These are phyloP conservation scores for Mimachlamys varia DNA, from an alignment of 2,888 invertebrate species.

Conservation along the genomic window DNA sequence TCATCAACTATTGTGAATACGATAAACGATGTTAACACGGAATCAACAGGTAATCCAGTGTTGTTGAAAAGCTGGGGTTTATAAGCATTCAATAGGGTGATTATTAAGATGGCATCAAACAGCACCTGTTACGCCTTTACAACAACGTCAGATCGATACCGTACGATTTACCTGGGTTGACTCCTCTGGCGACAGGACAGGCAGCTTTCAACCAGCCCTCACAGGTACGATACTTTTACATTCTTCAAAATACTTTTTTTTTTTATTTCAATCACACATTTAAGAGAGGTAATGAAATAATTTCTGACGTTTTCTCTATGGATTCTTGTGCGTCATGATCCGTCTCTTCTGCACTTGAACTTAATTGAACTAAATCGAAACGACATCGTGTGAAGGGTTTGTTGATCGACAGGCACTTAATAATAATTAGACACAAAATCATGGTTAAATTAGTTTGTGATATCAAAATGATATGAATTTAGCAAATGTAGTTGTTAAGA, in stretches of 20 bases:
- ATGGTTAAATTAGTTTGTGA: no score
- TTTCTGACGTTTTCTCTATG: no score
- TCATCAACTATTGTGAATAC: neutral
- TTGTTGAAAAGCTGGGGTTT: neutral
- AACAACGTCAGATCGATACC: neutral
- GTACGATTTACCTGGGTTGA: neutral
- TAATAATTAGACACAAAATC: no score
- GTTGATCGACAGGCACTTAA: no score
- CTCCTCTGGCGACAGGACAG: constrained; percentile 8
- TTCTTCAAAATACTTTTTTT: neutral
- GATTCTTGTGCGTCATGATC: no score
- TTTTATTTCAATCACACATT: no score
- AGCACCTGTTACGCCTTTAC: neutral
- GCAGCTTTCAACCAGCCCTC: neutral
- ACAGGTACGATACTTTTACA: neutral
- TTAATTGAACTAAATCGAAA: no score
- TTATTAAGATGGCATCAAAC: neutral
- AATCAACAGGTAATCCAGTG: neutral
- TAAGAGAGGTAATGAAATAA: no score
- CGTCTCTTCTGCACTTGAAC: no score
- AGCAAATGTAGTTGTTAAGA: no score
- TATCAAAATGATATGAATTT: no score
- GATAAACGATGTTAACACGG: neutral
- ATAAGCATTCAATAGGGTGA: neutral
- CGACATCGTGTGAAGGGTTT: no score